Percentiles rank a stretch among this genome's conserved stretches.
Evolutionary conservation across 2,113 vertebrate species (phyloP).

Genomic region (Ptilonorhynchus violaceus): DNA sequence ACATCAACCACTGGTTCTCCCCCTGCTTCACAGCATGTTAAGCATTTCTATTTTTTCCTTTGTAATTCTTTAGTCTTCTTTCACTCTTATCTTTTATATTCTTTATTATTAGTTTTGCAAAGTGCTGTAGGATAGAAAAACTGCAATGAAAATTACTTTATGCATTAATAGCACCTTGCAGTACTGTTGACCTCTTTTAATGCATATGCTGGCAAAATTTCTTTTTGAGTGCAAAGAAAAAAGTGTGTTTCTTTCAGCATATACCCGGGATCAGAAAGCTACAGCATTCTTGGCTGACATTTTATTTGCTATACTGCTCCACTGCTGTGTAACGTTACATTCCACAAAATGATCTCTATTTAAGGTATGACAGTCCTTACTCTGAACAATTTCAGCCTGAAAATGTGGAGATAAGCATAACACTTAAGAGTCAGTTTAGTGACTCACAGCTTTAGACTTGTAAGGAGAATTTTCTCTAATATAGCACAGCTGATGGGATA

Average conservation of each 20-base stretch:
- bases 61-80: not conserved
- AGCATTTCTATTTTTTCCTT: rapidly evolving
- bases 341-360: constrained; percentile 19
- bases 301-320: not conserved
- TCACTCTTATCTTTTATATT: not conserved
- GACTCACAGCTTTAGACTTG: not conserved
- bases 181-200: not conserved
- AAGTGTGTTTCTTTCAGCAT: not conserved
- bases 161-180: not conserved
- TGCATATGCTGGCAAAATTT: not conserved
- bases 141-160: not conserved
- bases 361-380: not conserved
- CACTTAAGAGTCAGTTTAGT: not conserved
- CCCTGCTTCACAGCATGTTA: not conserved
- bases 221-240: not conserved
- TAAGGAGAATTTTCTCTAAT: not conserved
- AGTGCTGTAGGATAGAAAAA: not conserved
- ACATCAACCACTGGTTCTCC: not conserved
- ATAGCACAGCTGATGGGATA: not conserved
- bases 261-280: not conserved
- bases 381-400: not conserved
- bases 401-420: not conserved
- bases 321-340: not conserved
- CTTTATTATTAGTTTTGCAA: not conserved
- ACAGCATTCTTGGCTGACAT: not conserved